These are phyloP conservation scores for Ondatra zibethicus DNA, from an alignment of 2,113 vertebrate genomes.

Conservation along the genomic window DNA sequence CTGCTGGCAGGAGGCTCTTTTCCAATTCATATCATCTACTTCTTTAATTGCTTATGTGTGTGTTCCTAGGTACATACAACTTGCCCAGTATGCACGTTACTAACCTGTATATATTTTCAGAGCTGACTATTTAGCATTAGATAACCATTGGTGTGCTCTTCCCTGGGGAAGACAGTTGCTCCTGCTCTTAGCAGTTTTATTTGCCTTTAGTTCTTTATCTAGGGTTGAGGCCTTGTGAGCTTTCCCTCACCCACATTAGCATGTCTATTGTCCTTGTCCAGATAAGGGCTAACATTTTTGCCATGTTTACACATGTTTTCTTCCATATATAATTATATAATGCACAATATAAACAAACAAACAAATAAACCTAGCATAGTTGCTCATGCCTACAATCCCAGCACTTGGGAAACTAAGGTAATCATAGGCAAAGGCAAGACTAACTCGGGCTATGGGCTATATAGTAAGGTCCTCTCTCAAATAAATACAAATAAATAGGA, in stretches of 20 bases:
- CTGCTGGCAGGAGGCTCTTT: not conserved
- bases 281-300: not conserved
- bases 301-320: not conserved
- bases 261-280: not conserved
- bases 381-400: not conserved
- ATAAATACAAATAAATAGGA: not conserved
- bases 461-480: not conserved
- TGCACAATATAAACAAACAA: not conserved
- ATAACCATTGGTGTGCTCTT: not conserved
- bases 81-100: not conserved
- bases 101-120: not conserved
- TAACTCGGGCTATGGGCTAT: not conserved
- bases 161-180: not conserved
- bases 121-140: not conserved
- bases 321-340: not conserved
- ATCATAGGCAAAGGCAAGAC: not conserved
- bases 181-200: not conserved
- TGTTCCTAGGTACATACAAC: not conserved
- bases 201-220: not conserved
- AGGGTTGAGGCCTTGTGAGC: not conserved
- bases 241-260: not conserved
- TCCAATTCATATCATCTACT: not conserved
- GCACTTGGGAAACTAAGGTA: not conserved
- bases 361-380: not conserved
- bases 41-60: not conserved